Percentiles rank a stretch among this genome's conserved stretches.
phyloP scores from a whole-genome alignment of 1,140 invertebrate genomes.

The Caenorhabditis inopinata region DNA sequence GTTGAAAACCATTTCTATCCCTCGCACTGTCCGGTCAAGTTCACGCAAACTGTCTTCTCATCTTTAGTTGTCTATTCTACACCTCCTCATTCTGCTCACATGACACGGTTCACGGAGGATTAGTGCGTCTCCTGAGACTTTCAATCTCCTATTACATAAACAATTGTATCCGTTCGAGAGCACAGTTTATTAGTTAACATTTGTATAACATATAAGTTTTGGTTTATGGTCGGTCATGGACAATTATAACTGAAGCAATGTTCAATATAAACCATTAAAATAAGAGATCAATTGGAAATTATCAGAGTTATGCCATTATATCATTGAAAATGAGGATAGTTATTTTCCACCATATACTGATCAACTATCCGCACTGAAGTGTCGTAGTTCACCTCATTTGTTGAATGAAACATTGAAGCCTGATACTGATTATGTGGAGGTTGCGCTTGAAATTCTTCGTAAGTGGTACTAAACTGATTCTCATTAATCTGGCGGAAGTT shows the following conservation, averaged over 20 bases:
- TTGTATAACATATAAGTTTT: neutral
- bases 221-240: neutral
- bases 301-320: neutral
- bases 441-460: neutral
- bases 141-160: neutral
- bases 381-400: neutral
- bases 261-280: neutral
- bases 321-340: neutral
- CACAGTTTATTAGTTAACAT: constrained; percentile 26
- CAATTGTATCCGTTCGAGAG: neutral
- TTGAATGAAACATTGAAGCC: neutral
- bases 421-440: neutral
- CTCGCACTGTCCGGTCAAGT: too few relatives aligned
- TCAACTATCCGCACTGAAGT: neutral
- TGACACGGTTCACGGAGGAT: neutral
- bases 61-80: too few relatives aligned
- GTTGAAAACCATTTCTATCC: too few relatives aligned
- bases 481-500: neutral
- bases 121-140: neutral
- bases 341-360: neutral
- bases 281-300: neutral
- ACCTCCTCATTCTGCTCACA: neutral
- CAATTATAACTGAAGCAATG: neutral
- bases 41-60: too few relatives aligned
- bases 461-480: neutral